phyloP scores from a whole-genome alignment of 2,113 vertebrate genomes.

The Apistogramma diplotaenia region DNA sequence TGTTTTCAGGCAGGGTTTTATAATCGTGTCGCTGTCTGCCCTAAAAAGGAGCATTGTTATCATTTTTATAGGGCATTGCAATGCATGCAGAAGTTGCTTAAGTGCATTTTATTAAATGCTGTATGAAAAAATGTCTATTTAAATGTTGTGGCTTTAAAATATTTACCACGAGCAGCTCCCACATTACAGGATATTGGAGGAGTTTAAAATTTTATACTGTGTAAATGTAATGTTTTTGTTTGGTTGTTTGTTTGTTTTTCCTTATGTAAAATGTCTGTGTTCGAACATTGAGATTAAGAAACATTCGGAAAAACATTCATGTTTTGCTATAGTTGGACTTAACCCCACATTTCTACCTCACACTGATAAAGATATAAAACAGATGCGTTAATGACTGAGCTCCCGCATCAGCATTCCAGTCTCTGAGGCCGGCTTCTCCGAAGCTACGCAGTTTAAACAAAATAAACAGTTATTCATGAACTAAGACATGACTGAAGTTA shows the following conservation, averaged over 20 bases:
- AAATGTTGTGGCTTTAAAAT: conserved; percentile 85
- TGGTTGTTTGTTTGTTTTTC: neutral
- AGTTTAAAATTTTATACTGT: conserved; percentile 41
- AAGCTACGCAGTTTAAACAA: conserved; percentile 35
- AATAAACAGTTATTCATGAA: conserved; percentile 65
- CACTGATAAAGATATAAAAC: conserved; percentile 39
- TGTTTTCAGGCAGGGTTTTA: conserved; percentile 84
- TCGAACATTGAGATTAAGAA: conserved; percentile 17
- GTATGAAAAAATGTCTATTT: conserved; percentile 81
- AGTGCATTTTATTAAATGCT: conserved; percentile 93
- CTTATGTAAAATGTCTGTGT: conserved; percentile 36
- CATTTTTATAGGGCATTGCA: conserved; percentile 89
- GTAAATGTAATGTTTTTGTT: conserved; percentile 45
- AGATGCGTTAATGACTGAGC: conserved; percentile 54
- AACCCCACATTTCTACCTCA: conserved; percentile 74
- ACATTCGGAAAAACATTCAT: conserved; percentile 23
- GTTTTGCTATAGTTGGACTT: conserved; percentile 50
- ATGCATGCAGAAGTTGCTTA: conserved; percentile 90
- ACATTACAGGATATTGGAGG: conserved; percentile 76
- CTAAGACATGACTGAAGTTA: conserved; percentile 14
- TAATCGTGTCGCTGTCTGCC: conserved; percentile 82
- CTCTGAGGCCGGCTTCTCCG: conserved; percentile 47
- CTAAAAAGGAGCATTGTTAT: conserved; percentile 85
- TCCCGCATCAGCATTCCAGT: conserved; percentile 63
- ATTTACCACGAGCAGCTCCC: conserved; percentile 80